phyloP scores from a whole-genome alignment of 1,140 invertebrate species.

The Cyrtorhinus lividipennis region DNA sequence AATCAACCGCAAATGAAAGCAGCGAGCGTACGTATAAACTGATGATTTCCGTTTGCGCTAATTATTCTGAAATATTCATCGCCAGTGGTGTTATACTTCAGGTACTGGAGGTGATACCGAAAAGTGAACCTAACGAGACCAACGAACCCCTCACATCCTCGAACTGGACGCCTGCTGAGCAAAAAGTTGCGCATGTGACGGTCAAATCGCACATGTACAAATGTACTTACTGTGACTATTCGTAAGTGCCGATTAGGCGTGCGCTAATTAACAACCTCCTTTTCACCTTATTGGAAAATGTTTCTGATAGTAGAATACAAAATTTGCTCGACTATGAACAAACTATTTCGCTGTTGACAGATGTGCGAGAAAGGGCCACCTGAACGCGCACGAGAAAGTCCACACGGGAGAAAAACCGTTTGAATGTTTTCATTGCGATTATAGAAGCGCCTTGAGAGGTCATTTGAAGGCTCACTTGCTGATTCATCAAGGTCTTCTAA shows the following conservation, averaged over 20 bases:
- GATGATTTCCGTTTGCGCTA: background rate
- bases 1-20: background rate
- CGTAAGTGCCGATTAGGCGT: too few relatives aligned
- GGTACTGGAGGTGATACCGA: background rate
- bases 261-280: too few relatives aligned
- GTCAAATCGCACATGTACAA: background rate
- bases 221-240: background rate
- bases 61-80: too few relatives aligned
- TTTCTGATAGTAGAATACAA: too few relatives aligned
- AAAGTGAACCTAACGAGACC: background rate
- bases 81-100: too few relatives aligned
- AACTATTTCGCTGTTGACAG: too few relatives aligned
- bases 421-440: background rate
- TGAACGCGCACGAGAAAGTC: background rate
- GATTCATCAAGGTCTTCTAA: background rate
- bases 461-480: background rate
- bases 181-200: background rate
- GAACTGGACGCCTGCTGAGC: background rate
- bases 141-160: background rate
- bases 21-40: background rate
- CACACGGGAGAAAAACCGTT: background rate
- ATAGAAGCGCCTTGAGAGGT: background rate
- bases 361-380: background rate
- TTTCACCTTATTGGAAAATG: too few relatives aligned
- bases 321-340: too few relatives aligned